Conservation (phyloP, 2,888 invertebrate species). For the Danaus chrysippus region DNA sequence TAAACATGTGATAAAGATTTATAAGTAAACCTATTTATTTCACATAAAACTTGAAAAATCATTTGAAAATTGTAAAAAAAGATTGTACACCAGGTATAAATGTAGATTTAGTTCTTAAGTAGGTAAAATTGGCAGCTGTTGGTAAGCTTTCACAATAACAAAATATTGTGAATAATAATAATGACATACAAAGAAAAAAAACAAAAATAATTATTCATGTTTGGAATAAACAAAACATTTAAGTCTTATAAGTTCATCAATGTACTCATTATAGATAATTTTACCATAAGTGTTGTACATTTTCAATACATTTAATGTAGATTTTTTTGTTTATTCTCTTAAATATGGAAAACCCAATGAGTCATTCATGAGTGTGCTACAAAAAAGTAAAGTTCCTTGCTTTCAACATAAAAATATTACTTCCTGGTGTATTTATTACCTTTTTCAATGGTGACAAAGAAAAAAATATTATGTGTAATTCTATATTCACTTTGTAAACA, state of each 20-base stretch:
- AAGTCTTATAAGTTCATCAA: no score
- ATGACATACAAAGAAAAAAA: conserved; percentile 23
- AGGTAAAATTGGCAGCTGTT: conserved; percentile 24
- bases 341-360: conserved; percentile 1
- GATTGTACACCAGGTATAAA: no score
- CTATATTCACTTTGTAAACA: no score
- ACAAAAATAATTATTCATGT: conserved; percentile 2
- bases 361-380: background rate
- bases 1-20: background rate
- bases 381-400: background rate
- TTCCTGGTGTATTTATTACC: background rate
- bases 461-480: no score
- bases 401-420: background rate
- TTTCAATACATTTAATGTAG: background rate
- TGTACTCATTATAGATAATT: no score
- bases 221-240: no score
- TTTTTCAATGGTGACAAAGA: background rate
- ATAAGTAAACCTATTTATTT: no score
- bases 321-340: background rate
- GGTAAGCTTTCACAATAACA: conserved; percentile 30
- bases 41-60: no score
- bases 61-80: no score
- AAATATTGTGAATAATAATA: conserved; percentile 27
- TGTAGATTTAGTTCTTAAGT: no score
- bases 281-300: no score